Percentiles rank a stretch among this genome's conserved stretches.
phyloP scores from a whole-genome alignment of 2,797 vertebrate genomes.

The Poliocrania exsul region DNA sequence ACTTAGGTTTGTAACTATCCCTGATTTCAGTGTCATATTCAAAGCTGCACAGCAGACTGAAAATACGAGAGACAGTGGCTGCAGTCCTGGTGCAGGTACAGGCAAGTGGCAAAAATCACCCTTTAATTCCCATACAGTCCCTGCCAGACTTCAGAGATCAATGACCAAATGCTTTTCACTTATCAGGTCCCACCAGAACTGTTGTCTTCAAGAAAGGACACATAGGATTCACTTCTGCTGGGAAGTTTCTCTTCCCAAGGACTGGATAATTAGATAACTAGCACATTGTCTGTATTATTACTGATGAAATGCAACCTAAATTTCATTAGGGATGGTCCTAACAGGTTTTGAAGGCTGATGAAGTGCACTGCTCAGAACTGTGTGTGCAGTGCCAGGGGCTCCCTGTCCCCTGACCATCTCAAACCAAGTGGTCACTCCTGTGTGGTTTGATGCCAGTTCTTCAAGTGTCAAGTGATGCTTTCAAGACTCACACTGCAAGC shows the following conservation, averaged over 20 bases:
- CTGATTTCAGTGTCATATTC: neutral
- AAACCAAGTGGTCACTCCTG: constrained; percentile 14
- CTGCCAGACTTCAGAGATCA: neutral
- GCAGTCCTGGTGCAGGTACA: neutral
- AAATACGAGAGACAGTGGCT: neutral
- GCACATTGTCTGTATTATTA: neutral
- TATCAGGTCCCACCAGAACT: neutral
- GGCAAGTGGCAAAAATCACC: neutral
- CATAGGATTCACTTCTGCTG: neutral
- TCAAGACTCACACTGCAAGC: constrained; percentile 36
- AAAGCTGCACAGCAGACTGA: neutral
- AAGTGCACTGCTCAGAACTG: neutral
- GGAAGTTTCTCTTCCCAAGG: neutral
- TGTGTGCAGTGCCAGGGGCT: neutral
- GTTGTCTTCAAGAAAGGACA: neutral
- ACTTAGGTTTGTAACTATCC: neutral
- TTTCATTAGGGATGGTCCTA: neutral
- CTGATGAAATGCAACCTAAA: neutral
- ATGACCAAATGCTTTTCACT: neutral
- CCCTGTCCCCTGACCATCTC: constrained; percentile 29
- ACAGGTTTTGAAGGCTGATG: neutral
- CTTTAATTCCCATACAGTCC: neutral
- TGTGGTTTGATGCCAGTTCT: constrained; percentile 48
- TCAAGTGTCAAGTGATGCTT: neutral
- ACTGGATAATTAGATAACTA: neutral